These are phyloP conservation scores for Lycocorax pyrrhopterus DNA, from an alignment of 2,113 vertebrate species.

Conservation along the genomic window DNA sequence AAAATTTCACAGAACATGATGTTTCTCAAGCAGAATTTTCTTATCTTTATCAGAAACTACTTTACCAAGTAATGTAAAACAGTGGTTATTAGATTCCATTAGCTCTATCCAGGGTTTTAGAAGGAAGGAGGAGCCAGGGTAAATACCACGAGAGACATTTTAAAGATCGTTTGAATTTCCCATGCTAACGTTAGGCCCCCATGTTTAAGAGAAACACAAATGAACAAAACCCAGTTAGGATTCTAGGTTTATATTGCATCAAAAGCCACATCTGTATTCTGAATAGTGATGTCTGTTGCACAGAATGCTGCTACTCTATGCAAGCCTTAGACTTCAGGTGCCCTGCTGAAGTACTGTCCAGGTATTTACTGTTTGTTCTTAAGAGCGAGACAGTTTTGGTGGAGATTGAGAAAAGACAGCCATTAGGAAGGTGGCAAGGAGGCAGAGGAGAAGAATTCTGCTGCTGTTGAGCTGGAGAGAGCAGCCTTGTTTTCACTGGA, in stretches of 20 bases:
- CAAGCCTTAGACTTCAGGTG: not conserved
- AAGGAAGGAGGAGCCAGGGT: not conserved
- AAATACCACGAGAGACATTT: not conserved
- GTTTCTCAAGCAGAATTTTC: not conserved
- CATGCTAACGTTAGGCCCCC: fast-evolving
- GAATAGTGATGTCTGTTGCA: not conserved
- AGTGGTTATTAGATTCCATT: not conserved
- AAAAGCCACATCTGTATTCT: not conserved
- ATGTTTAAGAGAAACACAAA: not conserved
- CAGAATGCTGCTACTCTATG: not conserved
- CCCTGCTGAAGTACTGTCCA: not conserved
- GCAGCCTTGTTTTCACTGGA: not conserved
- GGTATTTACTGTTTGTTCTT: not conserved
- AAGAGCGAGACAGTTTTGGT: not conserved
- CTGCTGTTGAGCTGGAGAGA: not conserved
- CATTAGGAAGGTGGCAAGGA: not conserved
- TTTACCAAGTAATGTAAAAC: not conserved
- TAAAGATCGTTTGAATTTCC: not conserved
- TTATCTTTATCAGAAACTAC: not conserved
- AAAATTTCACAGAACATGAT: not conserved
- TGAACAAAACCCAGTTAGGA: not conserved
- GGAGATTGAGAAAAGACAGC: not conserved
- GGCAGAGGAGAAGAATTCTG: not conserved
- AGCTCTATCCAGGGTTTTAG: not conserved
- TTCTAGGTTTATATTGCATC: not conserved